These are phyloP conservation scores for Bos javanicus DNA, from an alignment of 2,113 vertebrate species.

Conservation along the genomic window DNA sequence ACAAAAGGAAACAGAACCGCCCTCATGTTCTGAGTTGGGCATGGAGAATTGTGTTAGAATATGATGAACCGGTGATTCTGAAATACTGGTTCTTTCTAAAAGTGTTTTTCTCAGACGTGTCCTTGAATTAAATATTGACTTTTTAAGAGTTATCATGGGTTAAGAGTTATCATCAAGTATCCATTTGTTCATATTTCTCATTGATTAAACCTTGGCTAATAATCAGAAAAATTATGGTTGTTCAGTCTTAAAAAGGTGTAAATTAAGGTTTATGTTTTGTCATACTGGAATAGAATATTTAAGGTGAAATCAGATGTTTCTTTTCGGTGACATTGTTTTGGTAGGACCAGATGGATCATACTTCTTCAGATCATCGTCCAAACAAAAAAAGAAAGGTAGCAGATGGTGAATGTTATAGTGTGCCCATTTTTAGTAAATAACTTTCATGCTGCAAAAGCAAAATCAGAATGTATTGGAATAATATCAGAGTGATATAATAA, in stretches of 20 bases:
- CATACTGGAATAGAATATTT: not conserved
- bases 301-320: slow-evolving; percentile 39
- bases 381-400: slow-evolving; percentile 95
- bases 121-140: not conserved
- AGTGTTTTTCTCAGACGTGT: not conserved
- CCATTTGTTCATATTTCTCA: not conserved
- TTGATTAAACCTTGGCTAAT: not conserved
- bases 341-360: slow-evolving; percentile 92
- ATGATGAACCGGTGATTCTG: not conserved
- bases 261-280: not conserved
- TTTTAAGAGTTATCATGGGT: not conserved
- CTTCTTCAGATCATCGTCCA: slow-evolving; percentile 94
- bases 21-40: not conserved
- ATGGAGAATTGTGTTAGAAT: not conserved
- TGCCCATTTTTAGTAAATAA: slow-evolving; percentile 9
- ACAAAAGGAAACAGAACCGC: not conserved
- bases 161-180: not conserved
- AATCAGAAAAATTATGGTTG: not conserved
- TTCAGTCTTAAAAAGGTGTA: not conserved
- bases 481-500: not conserved
- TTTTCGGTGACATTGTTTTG: slow-evolving; percentile 78
- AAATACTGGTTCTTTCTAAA: not conserved
- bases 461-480: slow-evolving; percentile 53
- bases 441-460: slow-evolving; percentile 78
- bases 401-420: slow-evolving; percentile 52